Conservation (phyloP, 2,888 invertebrate species). For the Pelosia muscerda region DNA sequence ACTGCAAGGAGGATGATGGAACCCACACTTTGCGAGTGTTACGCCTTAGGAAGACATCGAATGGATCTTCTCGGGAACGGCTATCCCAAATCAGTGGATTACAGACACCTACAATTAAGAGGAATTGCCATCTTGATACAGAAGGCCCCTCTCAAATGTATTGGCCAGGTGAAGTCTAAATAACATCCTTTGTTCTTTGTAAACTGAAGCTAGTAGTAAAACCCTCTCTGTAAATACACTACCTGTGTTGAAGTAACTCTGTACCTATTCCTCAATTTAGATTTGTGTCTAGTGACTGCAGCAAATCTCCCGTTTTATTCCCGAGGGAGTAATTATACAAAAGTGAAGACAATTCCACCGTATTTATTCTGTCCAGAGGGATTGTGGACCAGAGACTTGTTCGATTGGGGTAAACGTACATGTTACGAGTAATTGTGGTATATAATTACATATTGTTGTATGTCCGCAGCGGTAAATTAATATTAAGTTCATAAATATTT, state of each 20-base stretch:
- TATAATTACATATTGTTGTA: not conserved
- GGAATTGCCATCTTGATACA: too few species aligned
- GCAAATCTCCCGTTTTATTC: constrained; percentile 19
- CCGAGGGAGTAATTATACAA: constrained; percentile 32
- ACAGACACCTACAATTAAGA: too few species aligned
- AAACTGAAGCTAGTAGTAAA: too few species aligned
- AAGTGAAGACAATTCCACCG: constrained; percentile 17
- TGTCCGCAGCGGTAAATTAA: not conserved
- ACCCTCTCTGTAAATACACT: not conserved
- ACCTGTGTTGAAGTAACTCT: not conserved
- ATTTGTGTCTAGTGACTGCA: constrained; percentile 10
- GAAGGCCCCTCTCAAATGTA: too few species aligned
- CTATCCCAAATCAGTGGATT: too few species aligned
- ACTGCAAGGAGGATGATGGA: too few species aligned
- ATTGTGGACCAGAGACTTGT: not conserved
- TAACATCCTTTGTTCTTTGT: too few species aligned
- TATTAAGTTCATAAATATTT: not conserved
- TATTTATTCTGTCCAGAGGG: constrained; percentile 25
- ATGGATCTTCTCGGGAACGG: too few species aligned
- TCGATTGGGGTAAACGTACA: not conserved
- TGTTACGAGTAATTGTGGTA: not conserved
- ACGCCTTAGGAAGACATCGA: too few species aligned
- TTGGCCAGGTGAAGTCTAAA: too few species aligned
- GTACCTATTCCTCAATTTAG: not conserved
- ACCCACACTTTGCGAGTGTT: too few species aligned